phyloP scores from a whole-genome alignment of 2,888 invertebrate genomes.

The Temnothorax ravouxi region DNA sequence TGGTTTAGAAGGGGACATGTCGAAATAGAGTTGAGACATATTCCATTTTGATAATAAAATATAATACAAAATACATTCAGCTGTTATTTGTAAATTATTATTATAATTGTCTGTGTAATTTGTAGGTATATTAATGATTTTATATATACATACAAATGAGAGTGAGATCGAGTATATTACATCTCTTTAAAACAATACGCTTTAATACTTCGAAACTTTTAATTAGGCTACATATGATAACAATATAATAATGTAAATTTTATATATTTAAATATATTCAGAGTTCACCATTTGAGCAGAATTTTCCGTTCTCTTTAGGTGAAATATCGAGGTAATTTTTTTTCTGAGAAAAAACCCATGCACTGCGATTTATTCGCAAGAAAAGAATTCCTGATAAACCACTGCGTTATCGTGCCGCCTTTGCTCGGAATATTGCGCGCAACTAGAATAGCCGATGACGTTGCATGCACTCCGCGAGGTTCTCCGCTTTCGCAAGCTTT shows the following conservation, averaged over 20 bases:
- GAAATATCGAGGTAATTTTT: constrained; percentile 3
- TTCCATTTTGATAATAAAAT: background rate
- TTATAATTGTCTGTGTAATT: constrained; percentile 5
- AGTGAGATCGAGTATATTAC: background rate
- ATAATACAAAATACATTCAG: background rate
- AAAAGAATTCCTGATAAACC: constrained; percentile 33
- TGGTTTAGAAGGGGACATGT: background rate
- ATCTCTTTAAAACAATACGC: background rate
- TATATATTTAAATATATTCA: constrained; percentile 12
- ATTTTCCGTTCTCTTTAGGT: background rate
- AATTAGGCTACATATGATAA: background rate
- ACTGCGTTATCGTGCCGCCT: constrained; percentile 28
- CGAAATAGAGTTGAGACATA: background rate
- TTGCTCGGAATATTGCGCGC: constrained; percentile 29
- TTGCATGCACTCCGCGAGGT: constrained; percentile 26
- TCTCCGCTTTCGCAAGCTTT: constrained; percentile 27
- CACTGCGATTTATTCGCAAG: constrained; percentile 5
- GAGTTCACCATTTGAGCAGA: background rate
- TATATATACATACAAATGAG: background rate
- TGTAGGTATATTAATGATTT: background rate
- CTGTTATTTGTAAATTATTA: background rate
- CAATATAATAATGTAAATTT: background rate
- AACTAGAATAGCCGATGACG: constrained; percentile 35
- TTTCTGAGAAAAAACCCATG: constrained; percentile 1
- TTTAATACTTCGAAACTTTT: background rate